Evolutionary conservation across 2,888 invertebrate genomes (phyloP).

Genomic region (Apotomis betuletana): DNA sequence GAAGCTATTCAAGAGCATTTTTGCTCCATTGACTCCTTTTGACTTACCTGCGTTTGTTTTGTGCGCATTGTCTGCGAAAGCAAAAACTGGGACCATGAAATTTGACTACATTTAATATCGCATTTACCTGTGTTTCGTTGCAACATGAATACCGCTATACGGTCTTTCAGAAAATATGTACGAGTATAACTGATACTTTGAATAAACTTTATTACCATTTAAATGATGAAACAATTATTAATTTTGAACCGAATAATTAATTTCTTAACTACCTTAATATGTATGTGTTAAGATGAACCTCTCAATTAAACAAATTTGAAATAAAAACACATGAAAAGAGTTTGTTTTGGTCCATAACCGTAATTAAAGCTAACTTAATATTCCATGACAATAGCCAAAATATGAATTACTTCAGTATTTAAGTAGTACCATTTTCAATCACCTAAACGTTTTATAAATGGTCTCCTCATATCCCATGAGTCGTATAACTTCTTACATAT

Average conservation of each 20-base stretch:
- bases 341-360: no score
- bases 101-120: constrained; percentile 32
- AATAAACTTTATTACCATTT: no score
- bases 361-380: no score
- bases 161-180: neutral
- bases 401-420: no score
- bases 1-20: constrained; percentile 72
- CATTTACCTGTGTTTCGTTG: constrained; percentile 23
- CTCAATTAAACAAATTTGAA: no score
- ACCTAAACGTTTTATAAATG: neutral
- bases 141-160: constrained; percentile 11
- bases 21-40: constrained; percentile 63
- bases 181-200: no score
- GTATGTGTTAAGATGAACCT: no score
- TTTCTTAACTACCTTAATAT: no score
- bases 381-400: no score
- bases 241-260: no score
- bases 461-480: constrained; percentile 61
- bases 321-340: no score
- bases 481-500: constrained; percentile 74
- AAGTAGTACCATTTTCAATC: neutral
- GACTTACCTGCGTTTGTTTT: constrained; percentile 63
- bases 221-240: no score
- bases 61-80: constrained; percentile 49
- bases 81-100: constrained; percentile 37